phyloP scores from a whole-genome alignment of 1,140 invertebrate species.

The Pristionchus pacificus region DNA sequence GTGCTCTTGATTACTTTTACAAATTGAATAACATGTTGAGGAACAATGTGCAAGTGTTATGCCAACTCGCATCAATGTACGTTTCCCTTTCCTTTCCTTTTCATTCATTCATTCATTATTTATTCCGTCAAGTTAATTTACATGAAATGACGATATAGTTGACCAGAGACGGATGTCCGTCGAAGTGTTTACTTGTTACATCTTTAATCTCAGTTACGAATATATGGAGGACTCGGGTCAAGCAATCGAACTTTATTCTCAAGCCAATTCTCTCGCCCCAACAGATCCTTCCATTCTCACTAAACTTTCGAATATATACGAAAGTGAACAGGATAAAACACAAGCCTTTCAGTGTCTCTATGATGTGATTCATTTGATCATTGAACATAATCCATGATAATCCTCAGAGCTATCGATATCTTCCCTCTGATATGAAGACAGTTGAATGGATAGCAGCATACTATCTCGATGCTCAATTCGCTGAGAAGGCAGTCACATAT shows the following conservation, averaged over 20 bases:
- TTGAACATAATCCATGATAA: background rate
- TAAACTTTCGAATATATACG: conserved; percentile 79
- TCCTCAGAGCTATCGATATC: conserved; percentile 75
- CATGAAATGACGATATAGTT: background rate
- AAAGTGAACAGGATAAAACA: conserved; percentile 79
- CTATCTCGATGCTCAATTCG: conserved; percentile 80
- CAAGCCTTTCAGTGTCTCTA: conserved; percentile 85
- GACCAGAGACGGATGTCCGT: too few relatives aligned
- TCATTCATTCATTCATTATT: too few relatives aligned
- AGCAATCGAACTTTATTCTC: conserved; percentile 72
- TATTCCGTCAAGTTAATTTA: too few relatives aligned
- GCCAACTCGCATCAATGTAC: conserved; percentile 77
- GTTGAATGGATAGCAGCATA: conserved; percentile 87
- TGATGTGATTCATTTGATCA: conserved; percentile 67
- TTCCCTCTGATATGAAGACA: conserved; percentile 80
- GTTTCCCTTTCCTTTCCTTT: background rate
- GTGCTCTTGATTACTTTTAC: conserved; percentile 75
- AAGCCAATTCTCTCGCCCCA: conserved; percentile 76
- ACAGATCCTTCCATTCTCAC: conserved; percentile 77
- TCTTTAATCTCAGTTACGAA: conserved; percentile 63
- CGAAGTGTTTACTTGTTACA: conserved; percentile 1
- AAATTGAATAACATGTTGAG: conserved; percentile 74
- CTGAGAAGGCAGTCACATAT: conserved; percentile 81
- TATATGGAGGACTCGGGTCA: conserved; percentile 71
- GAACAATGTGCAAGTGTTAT: conserved; percentile 77